phyloP scores from a whole-genome alignment of 2,888 invertebrate species.

The Campaea margaritaria region DNA sequence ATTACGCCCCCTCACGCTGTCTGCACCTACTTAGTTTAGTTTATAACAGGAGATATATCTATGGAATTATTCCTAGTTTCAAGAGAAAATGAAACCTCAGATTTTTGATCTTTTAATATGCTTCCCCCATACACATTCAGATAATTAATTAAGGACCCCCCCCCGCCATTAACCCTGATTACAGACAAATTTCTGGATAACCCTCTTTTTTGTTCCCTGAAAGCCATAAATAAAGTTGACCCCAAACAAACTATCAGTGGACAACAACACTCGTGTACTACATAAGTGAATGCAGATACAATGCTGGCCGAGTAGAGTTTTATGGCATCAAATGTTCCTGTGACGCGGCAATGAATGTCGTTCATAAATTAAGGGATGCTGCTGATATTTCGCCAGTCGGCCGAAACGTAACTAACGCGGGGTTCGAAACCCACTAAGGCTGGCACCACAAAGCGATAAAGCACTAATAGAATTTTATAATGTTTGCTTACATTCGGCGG shows the following conservation, averaged over 20 bases:
- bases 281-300: constrained; percentile 56
- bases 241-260: constrained; percentile 26
- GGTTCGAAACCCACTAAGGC: constrained; percentile 16
- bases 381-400: constrained; percentile 51
- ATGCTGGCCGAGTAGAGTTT: constrained; percentile 48
- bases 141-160: too few relatives aligned
- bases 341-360: constrained; percentile 66
- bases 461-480: too few relatives aligned
- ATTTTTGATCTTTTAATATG: too few relatives aligned
- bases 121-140: too few relatives aligned
- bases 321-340: constrained; percentile 55
- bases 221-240: constrained; percentile 24
- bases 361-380: constrained; percentile 57
- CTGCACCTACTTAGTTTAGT: too few relatives aligned
- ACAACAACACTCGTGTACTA: constrained; percentile 22
- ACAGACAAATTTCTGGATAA: neutral
- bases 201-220: constrained; percentile 4
- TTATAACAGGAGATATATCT: too few relatives aligned
- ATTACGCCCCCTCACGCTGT: too few relatives aligned
- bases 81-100: too few relatives aligned
- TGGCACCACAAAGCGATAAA: neutral
- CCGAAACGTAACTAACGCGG: constrained; percentile 44
- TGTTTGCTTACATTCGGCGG: too few relatives aligned
- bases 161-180: neutral
- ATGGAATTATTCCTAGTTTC: too few relatives aligned